These are phyloP conservation scores for Archips crataeganus DNA, from an alignment of 2,888 invertebrate species.

Conservation along the genomic window DNA sequence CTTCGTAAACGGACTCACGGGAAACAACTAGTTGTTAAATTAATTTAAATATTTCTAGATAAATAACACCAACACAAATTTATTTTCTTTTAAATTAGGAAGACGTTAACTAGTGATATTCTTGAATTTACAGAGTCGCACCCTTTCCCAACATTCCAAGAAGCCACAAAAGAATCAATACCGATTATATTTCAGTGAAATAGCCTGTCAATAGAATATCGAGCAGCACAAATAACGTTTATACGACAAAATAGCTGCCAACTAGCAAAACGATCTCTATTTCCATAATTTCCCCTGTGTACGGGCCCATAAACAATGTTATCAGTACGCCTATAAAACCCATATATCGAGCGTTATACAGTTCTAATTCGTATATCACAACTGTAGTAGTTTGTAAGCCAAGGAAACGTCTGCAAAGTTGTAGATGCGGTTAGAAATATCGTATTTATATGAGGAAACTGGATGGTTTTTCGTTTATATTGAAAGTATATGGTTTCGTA, in stretches of 20 bases:
- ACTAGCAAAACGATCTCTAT: conserved; percentile 41
- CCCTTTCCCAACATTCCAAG: neutral
- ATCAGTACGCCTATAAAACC: neutral
- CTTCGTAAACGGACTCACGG: too few species aligned
- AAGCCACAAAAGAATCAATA: conserved; percentile 29
- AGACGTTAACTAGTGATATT: too few species aligned
- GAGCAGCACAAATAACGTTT: conserved; percentile 37
- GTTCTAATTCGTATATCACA: neutral
- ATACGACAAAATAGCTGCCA: conserved; percentile 43
- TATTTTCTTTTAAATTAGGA: too few species aligned
- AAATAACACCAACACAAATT: too few species aligned
- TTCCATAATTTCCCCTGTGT: conserved; percentile 42
- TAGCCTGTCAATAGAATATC: conserved; percentile 40
- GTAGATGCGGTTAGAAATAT: conserved; percentile 1
- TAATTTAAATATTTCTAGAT: too few species aligned
- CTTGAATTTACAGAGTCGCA: too few species aligned
- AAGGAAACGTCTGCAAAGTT: neutral
- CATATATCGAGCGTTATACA: neutral
- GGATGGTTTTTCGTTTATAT: conserved; percentile 6
- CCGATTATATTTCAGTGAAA: conserved; percentile 29
- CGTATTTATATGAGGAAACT: neutral
- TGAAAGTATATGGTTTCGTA: neutral
- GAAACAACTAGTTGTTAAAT: too few species aligned
- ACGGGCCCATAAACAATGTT: conserved; percentile 30
- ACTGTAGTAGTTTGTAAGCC: neutral